Base-by-base conservation (phyloP, 1,140 invertebrate genomes). In the Diorhabda sublineata region DNA sequence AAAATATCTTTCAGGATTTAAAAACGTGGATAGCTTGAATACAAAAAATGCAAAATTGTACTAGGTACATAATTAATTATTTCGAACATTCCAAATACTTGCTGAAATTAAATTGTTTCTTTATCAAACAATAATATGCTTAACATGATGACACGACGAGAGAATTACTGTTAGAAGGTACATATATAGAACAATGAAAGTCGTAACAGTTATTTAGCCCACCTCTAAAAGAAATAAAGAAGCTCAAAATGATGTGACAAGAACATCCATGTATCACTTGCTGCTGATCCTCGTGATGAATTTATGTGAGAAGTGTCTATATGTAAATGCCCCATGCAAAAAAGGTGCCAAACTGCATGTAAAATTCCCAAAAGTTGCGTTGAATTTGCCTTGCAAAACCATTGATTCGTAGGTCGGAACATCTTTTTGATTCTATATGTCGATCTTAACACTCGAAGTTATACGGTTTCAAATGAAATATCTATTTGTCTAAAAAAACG, bases 351-450 rank as follows among this genome's bases (percentile, higher is more conserved):
- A 52, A 52, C 47, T 52, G n/a, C 47, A 52, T 52, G 47, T 52
- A 52, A 52, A n/a, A 52, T 52, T 52, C 47, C 47, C 47, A 52
- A 52, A 52, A 52, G 47, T 52, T 52, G 47, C n/a, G 47, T 52
- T 52, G 47, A n/a, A 52, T 52, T 52, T 52, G 47, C 47, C 47
- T 52, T 52, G 47, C 47, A 52, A 52, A 52, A n/a, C 6, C 6
- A n/a, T 52, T n/a, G 47, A 52, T 3, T 52, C n/a, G 47, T 8
- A 52, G n/a, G 47, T 52, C 47, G 47, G 47, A 8, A n/a, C n/a
- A 26, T 52, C 6, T 6, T n/a, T 52, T 52, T 52, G 47, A 52
- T 52, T n/a, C 47, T n/a, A 4, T 61, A 5, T 60, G 59, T 61
- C 42, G 59, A 43, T 61, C 59, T 61, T 42, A 41, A n/a, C 59